phyloP scores from a whole-genome alignment of 2,888 invertebrate species.

The Lepidocyrtoides sp. region DNA sequence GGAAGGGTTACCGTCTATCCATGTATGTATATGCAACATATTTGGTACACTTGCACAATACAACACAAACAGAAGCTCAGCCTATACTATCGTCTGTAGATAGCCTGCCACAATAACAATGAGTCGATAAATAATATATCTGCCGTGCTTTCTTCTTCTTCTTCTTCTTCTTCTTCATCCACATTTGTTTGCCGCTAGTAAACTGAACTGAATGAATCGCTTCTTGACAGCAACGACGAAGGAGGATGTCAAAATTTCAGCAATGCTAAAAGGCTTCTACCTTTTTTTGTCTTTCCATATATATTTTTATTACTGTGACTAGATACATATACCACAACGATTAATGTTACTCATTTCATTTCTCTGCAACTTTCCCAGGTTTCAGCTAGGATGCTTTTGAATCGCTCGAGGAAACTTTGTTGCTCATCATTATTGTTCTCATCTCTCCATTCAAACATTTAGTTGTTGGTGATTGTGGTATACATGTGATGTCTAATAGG shows the following conservation, averaged over 20 bases:
- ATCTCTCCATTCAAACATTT: constrained; percentile 35
- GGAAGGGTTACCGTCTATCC: constrained; percentile 77
- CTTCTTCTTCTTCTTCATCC: too few species aligned
- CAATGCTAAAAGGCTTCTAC: constrained; percentile 36
- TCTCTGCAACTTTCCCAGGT: constrained; percentile 84
- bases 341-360: constrained; percentile 39
- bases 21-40: not conserved
- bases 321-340: too few species aligned
- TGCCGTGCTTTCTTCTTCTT: not conserved
- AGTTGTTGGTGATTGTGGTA: not conserved
- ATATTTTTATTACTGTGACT: constrained; percentile 44
- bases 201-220: not conserved
- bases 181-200: too few species aligned
- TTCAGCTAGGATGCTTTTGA: not conserved
- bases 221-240: not conserved
- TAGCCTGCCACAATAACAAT: constrained; percentile 14
- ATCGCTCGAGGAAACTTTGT: constrained; percentile 24
- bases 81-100: constrained; percentile 6
- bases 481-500: not conserved
- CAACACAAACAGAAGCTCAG: constrained; percentile 19
- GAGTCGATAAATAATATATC: constrained; percentile 1
- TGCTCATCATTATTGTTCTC: constrained; percentile 36
- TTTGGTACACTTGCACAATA: not conserved
- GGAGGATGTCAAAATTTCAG: not conserved
- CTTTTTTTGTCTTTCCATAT: constrained; percentile 82